These are phyloP conservation scores for Rhynchomys soricoides DNA, from an alignment of 2,113 vertebrate genomes.

Conservation along the genomic window DNA sequence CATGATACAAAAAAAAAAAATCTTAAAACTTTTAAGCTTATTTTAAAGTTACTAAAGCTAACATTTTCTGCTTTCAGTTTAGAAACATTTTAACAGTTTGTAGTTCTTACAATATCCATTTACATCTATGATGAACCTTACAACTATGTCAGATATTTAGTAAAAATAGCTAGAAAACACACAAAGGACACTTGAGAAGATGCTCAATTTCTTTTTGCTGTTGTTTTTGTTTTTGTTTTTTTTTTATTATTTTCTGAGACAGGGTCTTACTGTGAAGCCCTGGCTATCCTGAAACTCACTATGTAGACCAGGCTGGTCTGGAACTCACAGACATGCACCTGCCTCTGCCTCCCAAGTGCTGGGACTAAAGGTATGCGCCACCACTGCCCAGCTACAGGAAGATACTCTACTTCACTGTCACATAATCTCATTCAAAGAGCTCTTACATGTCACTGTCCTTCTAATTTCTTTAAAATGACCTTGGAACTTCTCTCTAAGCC, in stretches of 20 bases:
- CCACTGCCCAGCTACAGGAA: not conserved
- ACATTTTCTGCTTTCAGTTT: not conserved
- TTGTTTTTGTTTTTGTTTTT: not conserved
- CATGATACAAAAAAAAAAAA: not conserved
- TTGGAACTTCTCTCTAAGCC: slow-evolving; percentile 43
- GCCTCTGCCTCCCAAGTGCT: not conserved
- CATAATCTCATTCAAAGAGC: not conserved
- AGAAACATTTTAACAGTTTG: not conserved
- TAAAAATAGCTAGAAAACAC: slow-evolving; percentile 58
- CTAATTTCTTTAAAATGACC: slow-evolving; percentile 19
- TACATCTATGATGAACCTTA: not conserved
- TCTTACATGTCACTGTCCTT: slow-evolving; percentile 34
- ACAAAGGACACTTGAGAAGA: slow-evolving; percentile 22
- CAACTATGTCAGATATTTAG: slow-evolving; percentile 27
- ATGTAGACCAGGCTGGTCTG: not conserved
- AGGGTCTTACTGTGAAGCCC: not conserved
- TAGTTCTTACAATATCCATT: slow-evolving; percentile 33
- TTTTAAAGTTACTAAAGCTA: slow-evolving; percentile 58
- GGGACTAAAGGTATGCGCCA: not conserved
- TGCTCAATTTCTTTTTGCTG: not conserved
- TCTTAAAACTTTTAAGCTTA: not conserved
- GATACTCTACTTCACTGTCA: slow-evolving; percentile 28
- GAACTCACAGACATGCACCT: not conserved
- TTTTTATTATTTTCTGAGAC: not conserved
- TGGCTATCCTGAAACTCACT: not conserved